Percentiles rank a stretch among this genome's conserved stretches.
Conservation (phyloP, 2,797 vertebrate genomes). For the Rhincodon typus region DNA sequence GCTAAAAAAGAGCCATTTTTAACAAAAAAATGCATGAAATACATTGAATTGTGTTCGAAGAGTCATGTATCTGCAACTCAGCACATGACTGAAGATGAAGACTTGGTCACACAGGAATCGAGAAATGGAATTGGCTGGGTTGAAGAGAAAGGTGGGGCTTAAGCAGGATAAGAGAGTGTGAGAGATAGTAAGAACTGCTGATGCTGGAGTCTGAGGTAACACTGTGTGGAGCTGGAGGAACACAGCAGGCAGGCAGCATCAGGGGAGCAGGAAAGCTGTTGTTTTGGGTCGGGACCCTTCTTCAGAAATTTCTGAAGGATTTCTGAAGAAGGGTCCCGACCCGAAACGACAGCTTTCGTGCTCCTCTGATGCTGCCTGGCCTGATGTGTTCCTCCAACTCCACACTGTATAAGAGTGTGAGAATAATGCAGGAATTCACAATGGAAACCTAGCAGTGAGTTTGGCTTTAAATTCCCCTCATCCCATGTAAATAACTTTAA, state of each 20-base stretch:
- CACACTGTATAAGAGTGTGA: not conserved
- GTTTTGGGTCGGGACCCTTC: too few relatives aligned
- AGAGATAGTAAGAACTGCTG: too few relatives aligned
- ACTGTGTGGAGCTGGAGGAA: too few relatives aligned
- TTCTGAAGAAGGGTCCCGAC: too few relatives aligned
- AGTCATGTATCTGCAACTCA: not conserved
- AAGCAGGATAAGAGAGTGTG: not conserved
- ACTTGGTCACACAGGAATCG: not conserved
- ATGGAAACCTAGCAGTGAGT: not conserved
- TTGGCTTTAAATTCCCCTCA: not conserved
- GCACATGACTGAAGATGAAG: not conserved
- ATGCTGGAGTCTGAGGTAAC: too few relatives aligned
- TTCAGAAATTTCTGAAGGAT: too few relatives aligned
- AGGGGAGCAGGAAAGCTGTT: too few relatives aligned
- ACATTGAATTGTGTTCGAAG: not conserved
- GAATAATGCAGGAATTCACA: not conserved
- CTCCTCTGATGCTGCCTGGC: too few relatives aligned
- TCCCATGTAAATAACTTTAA: not conserved
- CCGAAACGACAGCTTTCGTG: too few relatives aligned
- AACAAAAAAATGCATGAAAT: too few relatives aligned
- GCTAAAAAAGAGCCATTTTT: not conserved
- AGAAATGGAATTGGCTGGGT: not conserved
- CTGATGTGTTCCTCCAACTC: too few relatives aligned
- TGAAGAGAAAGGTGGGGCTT: not conserved
- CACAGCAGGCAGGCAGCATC: too few relatives aligned